Percentiles rank a stretch among this genome's conserved stretches.
Evolutionary conservation across 2,797 vertebrate genomes (phyloP).

Genomic region (Cyclura pinguis): DNA sequence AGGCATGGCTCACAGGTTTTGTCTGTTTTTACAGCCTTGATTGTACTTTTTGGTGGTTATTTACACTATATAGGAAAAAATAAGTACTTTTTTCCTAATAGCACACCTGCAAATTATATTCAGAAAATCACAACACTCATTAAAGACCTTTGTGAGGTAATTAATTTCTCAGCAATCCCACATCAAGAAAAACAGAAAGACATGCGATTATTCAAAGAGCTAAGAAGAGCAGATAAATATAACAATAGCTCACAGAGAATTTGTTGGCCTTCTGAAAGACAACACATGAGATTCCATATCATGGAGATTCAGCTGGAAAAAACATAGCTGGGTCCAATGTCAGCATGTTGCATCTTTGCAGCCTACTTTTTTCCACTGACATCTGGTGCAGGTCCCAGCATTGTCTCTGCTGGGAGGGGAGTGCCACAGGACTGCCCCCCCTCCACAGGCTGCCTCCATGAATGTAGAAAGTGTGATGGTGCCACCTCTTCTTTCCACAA

Average conservation of each 20-base stretch:
- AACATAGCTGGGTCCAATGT: not conserved
- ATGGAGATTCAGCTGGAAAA: not conserved
- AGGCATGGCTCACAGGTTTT: constrained; percentile 20
- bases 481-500: too few species aligned
- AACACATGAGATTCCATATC: not conserved
- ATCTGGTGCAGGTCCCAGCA: too few species aligned
- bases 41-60: constrained; percentile 13
- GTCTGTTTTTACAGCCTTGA: not conserved
- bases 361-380: too few species aligned
- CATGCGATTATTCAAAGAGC: not conserved
- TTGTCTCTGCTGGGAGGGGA: too few species aligned
- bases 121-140: not conserved
- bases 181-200: not conserved
- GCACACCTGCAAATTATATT: not conserved
- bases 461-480: too few species aligned
- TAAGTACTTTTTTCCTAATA: not conserved
- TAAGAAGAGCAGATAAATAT: not conserved
- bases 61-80: constrained; percentile 9
- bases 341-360: not conserved
- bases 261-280: not conserved
- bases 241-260: not conserved
- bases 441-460: too few species aligned
- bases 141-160: not conserved
- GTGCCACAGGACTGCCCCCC: too few species aligned
- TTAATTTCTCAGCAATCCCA: not conserved